A percentile compares a stretch with the other conserved stretches of the same genome.
phyloP scores from a whole-genome alignment of 2,797 vertebrate genomes.

The Sebastes ruberrimus region DNA sequence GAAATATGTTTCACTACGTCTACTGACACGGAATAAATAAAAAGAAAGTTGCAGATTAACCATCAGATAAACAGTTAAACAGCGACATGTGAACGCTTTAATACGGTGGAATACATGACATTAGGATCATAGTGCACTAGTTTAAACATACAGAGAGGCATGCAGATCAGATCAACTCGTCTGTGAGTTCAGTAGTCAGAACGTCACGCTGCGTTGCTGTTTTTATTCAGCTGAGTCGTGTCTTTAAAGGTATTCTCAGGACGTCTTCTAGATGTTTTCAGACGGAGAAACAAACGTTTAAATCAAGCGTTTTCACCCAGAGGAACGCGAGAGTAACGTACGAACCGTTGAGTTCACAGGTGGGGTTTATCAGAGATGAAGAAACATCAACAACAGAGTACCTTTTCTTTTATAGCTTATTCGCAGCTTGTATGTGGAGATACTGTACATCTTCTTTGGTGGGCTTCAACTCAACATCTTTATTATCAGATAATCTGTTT shows the following conservation, averaged over 20 bases:
- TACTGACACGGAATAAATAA: conserved; percentile 18
- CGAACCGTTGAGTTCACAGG: background rate
- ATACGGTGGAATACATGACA: background rate
- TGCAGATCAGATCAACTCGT: conserved; percentile 16
- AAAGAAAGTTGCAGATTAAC: background rate
- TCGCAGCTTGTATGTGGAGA: conserved; percentile 1
- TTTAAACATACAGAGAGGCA: conserved; percentile 30
- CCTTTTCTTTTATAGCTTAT: conserved; percentile 41
- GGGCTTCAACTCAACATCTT: background rate
- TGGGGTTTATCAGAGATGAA: background rate
- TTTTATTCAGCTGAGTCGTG: background rate
- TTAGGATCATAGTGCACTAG: conserved; percentile 19
- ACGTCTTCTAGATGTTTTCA: background rate
- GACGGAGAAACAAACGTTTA: background rate
- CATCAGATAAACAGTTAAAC: background rate
- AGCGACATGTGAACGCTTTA: background rate
- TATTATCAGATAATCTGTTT: background rate
- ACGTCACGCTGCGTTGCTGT: background rate
- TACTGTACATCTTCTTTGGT: background rate
- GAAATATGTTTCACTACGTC: background rate
- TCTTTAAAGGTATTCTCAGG: too few relatives aligned
- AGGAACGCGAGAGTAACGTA: background rate
- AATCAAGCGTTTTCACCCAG: background rate
- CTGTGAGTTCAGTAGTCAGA: background rate
- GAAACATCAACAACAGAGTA: conserved; percentile 21